These are phyloP conservation scores for Tetragnatha versicolor DNA, from an alignment of 1,140 invertebrate genomes.

Conservation along the genomic window DNA sequence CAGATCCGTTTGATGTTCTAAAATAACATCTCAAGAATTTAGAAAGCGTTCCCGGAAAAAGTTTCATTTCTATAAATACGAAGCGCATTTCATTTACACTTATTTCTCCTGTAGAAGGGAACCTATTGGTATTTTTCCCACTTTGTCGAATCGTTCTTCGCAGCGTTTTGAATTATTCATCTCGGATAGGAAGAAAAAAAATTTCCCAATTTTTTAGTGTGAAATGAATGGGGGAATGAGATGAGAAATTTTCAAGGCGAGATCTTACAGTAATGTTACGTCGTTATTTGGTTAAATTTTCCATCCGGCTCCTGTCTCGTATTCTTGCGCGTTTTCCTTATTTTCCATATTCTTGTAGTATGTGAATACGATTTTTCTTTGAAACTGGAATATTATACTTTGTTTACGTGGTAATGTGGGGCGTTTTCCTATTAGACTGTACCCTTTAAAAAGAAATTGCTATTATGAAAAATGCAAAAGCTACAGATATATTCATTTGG, in stretches of 20 bases:
- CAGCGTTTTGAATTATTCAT: slow-evolving; percentile 4
- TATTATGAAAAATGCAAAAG: too few species aligned
- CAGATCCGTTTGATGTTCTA: too few species aligned
- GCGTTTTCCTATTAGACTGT: too few species aligned
- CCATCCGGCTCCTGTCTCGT: neutral
- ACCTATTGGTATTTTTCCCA: neutral
- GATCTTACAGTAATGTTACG: neutral
- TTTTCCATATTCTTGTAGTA: too few species aligned
- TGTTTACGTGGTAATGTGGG: too few species aligned
- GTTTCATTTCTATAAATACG: too few species aligned
- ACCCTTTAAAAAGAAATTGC: too few species aligned
- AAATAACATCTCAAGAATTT: too few species aligned
- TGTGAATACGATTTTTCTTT: too few species aligned
- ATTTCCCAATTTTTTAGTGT: neutral
- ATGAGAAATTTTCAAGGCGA: neutral
- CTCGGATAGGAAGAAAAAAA: neutral
- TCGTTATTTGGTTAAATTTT: neutral
- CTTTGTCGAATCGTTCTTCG: neutral
- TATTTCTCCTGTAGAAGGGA: neutral
- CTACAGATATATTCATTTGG: too few species aligned
- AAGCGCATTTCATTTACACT: neutral
- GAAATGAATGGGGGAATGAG: neutral
- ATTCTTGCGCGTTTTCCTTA: neutral
- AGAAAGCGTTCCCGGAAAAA: too few species aligned
- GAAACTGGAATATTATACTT: too few species aligned